phyloP scores from a whole-genome alignment of 2,113 vertebrate species.

The Etia nguti region DNA sequence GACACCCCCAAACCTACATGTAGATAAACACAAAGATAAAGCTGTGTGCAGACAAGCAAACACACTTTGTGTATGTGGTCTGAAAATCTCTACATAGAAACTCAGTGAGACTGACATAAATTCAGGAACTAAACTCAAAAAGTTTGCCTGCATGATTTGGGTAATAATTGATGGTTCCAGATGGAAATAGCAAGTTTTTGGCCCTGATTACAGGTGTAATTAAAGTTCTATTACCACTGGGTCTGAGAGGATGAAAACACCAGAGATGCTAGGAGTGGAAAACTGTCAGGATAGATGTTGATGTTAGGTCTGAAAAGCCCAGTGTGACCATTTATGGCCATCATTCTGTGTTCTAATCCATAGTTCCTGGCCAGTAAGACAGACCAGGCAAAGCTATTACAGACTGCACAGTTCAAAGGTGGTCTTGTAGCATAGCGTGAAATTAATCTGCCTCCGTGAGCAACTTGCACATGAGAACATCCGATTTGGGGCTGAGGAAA shows the following conservation, averaged over 20 bases:
- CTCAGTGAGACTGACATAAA: background rate
- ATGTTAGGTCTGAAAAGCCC: slow-evolving; percentile 47
- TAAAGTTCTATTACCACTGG: slow-evolving; percentile 57
- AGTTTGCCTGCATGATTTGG: background rate
- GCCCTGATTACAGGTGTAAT: slow-evolving; percentile 51
- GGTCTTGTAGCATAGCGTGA: slow-evolving; percentile 60
- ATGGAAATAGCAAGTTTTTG: slow-evolving; percentile 36
- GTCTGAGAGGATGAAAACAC: slow-evolving; percentile 36
- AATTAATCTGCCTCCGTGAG: slow-evolving; percentile 65
- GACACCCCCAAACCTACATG: background rate
- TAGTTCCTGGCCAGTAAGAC: slow-evolving; percentile 48
- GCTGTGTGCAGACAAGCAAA: background rate
- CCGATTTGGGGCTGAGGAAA: slow-evolving; percentile 66
- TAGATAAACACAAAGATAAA: background rate
- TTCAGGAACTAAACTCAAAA: slow-evolving; percentile 8
- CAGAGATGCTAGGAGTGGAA: slow-evolving; percentile 47
- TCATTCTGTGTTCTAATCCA: slow-evolving; percentile 48
- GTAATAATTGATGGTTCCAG: slow-evolving; percentile 37
- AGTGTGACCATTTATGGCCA: slow-evolving; percentile 42
- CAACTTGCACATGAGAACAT: slow-evolving; percentile 67
- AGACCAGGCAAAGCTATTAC: slow-evolving; percentile 53
- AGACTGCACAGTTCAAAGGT: slow-evolving; percentile 63
- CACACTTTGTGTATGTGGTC: background rate
- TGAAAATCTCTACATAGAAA: background rate
- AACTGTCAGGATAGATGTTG: slow-evolving; percentile 46